Evolutionary conservation across 2,888 invertebrate genomes (phyloP).

Genomic region (Drosophila helvetica): DNA sequence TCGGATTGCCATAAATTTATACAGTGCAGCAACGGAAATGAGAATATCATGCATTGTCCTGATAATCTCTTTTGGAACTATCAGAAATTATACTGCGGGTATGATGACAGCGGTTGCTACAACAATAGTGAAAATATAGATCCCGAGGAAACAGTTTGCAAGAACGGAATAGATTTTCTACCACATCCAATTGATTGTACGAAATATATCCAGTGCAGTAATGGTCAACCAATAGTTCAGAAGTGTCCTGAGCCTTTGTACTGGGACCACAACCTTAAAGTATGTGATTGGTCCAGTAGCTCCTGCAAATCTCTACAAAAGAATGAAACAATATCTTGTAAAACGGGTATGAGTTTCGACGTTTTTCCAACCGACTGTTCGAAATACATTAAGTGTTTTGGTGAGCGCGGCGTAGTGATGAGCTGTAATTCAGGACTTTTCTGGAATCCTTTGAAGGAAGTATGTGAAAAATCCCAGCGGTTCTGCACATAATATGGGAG

Average conservation of each 20-base stretch:
- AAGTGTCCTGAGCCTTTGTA: constrained; percentile 49
- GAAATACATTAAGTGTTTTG: constrained; percentile 21
- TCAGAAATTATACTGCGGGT: not conserved
- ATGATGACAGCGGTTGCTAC: constrained; percentile 9
- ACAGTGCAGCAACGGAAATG: constrained; percentile 28
- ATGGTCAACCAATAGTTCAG: constrained; percentile 27
- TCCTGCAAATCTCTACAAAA: not conserved
- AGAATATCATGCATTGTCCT: constrained; percentile 5
- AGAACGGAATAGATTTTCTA: constrained; percentile 28
- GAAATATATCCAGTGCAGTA: constrained; percentile 44
- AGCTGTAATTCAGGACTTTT: constrained; percentile 22
- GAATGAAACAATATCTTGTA: constrained; percentile 4
- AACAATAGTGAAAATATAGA: not conserved
- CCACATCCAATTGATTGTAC: constrained; percentile 50
- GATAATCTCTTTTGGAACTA: constrained; percentile 32
- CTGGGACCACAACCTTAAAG: constrained; percentile 35
- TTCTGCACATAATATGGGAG: constrained; percentile 16
- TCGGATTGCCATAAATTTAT: constrained; percentile 32
- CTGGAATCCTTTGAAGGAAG: constrained; percentile 21
- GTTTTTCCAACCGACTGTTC: constrained; percentile 18
- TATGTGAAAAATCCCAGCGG: constrained; percentile 14
- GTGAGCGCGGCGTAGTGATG: constrained; percentile 10
- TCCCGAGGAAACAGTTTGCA: constrained; percentile 21
- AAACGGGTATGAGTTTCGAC: constrained; percentile 12
- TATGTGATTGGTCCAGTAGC: constrained; percentile 57